These are phyloP conservation scores for Bufo bufo DNA, from an alignment of 2,113 vertebrate species.

Conservation along the genomic window DNA sequence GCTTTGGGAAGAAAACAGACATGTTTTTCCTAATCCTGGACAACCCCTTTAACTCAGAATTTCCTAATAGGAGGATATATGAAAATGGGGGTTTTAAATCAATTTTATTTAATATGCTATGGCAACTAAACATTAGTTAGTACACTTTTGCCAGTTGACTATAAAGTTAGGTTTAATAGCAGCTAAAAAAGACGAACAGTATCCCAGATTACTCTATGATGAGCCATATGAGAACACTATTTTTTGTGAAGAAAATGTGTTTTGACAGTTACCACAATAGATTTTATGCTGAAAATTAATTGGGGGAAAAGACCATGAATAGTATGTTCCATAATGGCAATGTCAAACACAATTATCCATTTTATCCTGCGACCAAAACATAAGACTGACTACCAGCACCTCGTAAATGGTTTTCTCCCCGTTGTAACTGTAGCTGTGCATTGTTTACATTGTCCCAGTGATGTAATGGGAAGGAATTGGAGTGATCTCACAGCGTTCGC, in stretches of 20 bases:
- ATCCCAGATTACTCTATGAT: neutral
- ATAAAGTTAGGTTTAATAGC: too few species aligned
- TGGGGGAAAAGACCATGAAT: neutral
- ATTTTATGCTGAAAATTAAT: neutral
- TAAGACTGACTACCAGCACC: neutral
- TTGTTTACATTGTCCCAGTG: slow-evolving; percentile 11
- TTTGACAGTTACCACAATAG: neutral
- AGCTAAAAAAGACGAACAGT: neutral
- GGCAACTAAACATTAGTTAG: too few species aligned
- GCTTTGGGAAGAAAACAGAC: too few species aligned
- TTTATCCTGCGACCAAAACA: neutral
- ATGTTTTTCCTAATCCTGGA: too few species aligned
- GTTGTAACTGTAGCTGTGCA: neutral
- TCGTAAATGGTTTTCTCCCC: slow-evolving; percentile 28
- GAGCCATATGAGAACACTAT: neutral
- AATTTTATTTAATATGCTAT: too few species aligned
- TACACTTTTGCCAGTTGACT: too few species aligned
- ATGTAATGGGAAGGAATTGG: slow-evolving; percentile 8
- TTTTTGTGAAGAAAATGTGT: neutral
- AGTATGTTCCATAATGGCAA: neutral
- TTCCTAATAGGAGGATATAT: too few species aligned
- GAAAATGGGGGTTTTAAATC: too few species aligned
- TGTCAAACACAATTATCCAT: slow-evolving; percentile 14
- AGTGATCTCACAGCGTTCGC: neutral
- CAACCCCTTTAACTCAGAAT: too few species aligned